phyloP scores from a whole-genome alignment of 2,888 invertebrate species.

The Crocallis elinguaria region DNA sequence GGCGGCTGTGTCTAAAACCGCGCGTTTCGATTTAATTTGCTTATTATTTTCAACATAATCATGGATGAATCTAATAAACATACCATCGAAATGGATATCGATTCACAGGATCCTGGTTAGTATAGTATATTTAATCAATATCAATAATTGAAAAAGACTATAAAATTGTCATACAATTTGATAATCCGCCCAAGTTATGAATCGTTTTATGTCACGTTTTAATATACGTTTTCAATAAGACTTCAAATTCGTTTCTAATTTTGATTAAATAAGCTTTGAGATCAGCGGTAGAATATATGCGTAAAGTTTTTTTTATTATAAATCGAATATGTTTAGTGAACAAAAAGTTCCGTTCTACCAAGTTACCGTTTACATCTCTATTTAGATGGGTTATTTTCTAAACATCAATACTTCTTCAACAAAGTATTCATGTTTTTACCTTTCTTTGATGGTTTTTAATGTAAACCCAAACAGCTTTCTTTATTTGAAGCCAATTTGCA shows the following conservation, averaged over 20 bases:
- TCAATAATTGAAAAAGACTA: slow-evolving; percentile 25
- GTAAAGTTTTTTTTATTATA: too few relatives aligned
- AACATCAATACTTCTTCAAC: slow-evolving; percentile 63
- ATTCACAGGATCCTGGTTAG: slow-evolving; percentile 57
- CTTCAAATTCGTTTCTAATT: too few relatives aligned
- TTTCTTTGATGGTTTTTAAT: background rate
- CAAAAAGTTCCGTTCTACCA: too few relatives aligned
- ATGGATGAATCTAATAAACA: slow-evolving; percentile 64
- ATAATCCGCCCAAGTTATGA: slow-evolving; percentile 53
- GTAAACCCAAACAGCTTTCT: background rate
- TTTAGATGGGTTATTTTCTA: slow-evolving; percentile 56
- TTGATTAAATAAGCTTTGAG: too few relatives aligned
- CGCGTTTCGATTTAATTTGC: slow-evolving; percentile 59
- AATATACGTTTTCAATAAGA: too few relatives aligned
- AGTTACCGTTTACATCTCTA: slow-evolving; percentile 4
- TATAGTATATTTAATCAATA: slow-evolving; percentile 37
- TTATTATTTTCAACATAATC: slow-evolving; percentile 39
- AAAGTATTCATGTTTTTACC: slow-evolving; percentile 8
- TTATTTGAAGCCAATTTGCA: too few relatives aligned
- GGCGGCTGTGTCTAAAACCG: slow-evolving; percentile 68
- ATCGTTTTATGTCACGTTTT: background rate
- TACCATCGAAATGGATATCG: slow-evolving; percentile 48
- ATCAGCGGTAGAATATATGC: too few relatives aligned
- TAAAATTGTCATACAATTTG: slow-evolving; percentile 48
- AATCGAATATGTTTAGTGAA: background rate